Evolutionary conservation across 2,113 vertebrate genomes (phyloP).

Genomic region (Apus apus): DNA sequence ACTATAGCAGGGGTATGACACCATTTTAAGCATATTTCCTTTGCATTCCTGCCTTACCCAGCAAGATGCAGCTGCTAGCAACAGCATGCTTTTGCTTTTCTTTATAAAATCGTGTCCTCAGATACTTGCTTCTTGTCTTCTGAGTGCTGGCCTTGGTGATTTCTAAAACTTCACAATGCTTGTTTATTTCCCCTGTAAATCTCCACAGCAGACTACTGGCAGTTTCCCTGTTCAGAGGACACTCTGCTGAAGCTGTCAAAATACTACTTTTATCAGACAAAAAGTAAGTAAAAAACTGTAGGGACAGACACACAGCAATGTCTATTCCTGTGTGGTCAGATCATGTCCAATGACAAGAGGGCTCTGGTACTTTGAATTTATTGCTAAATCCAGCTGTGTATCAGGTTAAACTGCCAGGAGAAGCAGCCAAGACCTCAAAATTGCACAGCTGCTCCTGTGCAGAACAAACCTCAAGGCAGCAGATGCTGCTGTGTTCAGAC

Average conservation of each 20-base stretch:
- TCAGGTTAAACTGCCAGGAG: neutral
- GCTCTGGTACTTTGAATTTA: neutral
- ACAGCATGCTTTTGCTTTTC: neutral
- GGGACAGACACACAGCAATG: neutral
- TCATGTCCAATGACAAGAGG: neutral
- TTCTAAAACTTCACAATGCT: neutral
- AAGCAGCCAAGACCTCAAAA: neutral
- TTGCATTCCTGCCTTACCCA: neutral
- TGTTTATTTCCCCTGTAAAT: neutral
- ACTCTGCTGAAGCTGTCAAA: neutral
- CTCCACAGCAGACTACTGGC: neutral
- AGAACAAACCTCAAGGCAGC: neutral
- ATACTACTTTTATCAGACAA: neutral
- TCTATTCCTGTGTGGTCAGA: neutral
- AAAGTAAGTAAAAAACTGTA: neutral
- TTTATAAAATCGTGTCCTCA: neutral
- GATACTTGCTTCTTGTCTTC: neutral
- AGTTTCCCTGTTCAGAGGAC: neutral
- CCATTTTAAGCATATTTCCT: neutral
- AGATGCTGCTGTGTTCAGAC: rapidly evolving
- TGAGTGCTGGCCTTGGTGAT: neutral
- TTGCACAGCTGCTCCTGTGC: neutral
- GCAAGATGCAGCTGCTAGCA: neutral
- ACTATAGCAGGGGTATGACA: neutral
- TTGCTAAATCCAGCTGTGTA: rapidly evolving